These are phyloP conservation scores for Myotis findleyi DNA, from an alignment of 2,797 vertebrate species.

Conservation along the genomic window DNA sequence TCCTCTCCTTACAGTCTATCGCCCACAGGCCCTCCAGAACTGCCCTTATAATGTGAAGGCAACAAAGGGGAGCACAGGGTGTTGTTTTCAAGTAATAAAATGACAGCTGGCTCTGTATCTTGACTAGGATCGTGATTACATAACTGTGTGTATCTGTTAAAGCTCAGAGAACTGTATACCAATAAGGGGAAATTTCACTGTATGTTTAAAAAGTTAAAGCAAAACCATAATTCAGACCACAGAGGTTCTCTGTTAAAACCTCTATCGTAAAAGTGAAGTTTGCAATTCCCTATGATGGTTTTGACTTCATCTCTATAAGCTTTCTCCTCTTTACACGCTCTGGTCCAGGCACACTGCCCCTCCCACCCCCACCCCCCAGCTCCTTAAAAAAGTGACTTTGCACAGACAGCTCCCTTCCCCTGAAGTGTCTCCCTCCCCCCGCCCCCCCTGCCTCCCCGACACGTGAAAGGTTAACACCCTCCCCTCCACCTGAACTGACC, in stretches of 20 bases:
- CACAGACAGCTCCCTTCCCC: background rate
- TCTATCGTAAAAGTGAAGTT: background rate
- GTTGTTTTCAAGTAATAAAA: background rate
- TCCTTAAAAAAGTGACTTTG: background rate
- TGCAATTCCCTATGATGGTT: background rate
- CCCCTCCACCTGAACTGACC: background rate
- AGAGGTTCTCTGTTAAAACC: background rate
- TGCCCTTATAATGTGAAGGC: background rate
- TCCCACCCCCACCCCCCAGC: accelerated
- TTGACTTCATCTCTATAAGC: background rate
- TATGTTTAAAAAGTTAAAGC: background rate
- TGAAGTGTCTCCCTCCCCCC: background rate
- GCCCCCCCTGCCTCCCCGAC: background rate
- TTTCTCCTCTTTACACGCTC: background rate
- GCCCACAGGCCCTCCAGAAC: background rate
- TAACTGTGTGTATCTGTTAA: background rate
- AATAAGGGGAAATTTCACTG: background rate
- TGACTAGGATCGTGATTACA: background rate
- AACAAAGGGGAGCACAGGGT: background rate
- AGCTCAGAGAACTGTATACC: background rate
- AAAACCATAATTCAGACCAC: background rate
- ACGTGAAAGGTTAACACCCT: background rate
- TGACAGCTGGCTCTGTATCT: background rate
- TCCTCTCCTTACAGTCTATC: background rate
- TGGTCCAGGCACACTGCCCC: background rate